A percentile compares a stretch with the other conserved stretches of the same genome.
Evolutionary conservation across 2,888 invertebrate genomes (phyloP).

Genomic region (Boloria selene): DNA sequence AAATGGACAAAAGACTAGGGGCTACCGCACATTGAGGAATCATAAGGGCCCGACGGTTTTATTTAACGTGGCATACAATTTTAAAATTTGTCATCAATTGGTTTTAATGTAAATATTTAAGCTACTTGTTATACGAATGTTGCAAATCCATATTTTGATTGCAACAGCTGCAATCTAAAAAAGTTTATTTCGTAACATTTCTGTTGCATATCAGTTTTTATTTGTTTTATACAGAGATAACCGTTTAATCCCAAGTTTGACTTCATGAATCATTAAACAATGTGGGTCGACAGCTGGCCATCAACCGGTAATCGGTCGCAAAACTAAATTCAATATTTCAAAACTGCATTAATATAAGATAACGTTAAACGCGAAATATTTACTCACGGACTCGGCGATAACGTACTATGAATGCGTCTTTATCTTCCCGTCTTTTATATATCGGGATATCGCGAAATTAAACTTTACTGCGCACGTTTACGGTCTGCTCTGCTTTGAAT

Average conservation of each 20-base stretch:
- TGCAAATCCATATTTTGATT: not conserved
- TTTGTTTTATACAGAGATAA: constrained; percentile 26
- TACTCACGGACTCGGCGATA: constrained; percentile 72
- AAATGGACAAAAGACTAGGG: constrained; percentile 14
- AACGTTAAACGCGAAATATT: constrained; percentile 76
- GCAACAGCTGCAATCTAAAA: constrained; percentile 9
- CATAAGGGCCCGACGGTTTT: not conserved
- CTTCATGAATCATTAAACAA: constrained; percentile 46
- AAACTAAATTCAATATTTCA: constrained; percentile 69
- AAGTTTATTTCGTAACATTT: not conserved
- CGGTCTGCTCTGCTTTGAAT: constrained; percentile 52
- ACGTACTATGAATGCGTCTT: constrained; percentile 75
- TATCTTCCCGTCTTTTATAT: constrained; percentile 62
- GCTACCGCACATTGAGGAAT: constrained; percentile 1
- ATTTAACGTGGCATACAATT: not conserved
- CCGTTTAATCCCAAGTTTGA: constrained; percentile 26
- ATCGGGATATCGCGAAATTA: constrained; percentile 36
- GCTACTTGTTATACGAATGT: not conserved
- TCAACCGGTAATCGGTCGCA: constrained; percentile 56
- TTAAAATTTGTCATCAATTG: not conserved
- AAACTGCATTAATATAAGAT: constrained; percentile 72
- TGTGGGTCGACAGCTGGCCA: constrained; percentile 49
- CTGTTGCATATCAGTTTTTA: constrained; percentile 3
- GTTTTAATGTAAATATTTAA: not conserved
- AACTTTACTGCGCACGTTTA: constrained; percentile 44